These are phyloP conservation scores for Apotomis turbidana DNA, from an alignment of 2,888 invertebrate species.

Conservation along the genomic window DNA sequence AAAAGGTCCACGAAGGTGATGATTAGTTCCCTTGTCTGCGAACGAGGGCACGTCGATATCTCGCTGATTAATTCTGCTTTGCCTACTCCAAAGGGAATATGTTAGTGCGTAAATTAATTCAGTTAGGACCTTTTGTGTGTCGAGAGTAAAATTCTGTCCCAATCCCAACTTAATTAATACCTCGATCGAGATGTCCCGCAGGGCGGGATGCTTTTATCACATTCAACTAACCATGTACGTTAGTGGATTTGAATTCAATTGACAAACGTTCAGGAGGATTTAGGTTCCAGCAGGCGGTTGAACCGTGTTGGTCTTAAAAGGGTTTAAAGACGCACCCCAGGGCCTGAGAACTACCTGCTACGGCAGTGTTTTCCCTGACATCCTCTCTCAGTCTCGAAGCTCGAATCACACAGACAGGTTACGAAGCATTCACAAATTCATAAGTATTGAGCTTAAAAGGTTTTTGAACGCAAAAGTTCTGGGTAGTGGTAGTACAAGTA, in stretches of 20 bases:
- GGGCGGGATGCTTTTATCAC: background rate
- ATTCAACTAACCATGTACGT: constrained; percentile 2
- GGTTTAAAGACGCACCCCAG: no score
- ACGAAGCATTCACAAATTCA: no score
- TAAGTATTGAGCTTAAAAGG: no score
- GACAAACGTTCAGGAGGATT: background rate
- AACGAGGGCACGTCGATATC: constrained; percentile 10
- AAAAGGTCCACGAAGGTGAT: constrained; percentile 9
- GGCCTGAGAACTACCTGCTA: no score
- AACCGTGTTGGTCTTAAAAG: no score
- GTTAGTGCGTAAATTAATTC: background rate
- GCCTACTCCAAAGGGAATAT: background rate
- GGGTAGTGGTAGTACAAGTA: no score
- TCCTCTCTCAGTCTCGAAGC: no score
- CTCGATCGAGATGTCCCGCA: background rate
- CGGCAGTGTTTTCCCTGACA: no score
- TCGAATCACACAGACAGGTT: no score
- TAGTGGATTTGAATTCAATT: background rate
- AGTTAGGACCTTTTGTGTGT: constrained; percentile 4
- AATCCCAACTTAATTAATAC: constrained; percentile 11
- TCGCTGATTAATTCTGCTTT: constrained; percentile 7
- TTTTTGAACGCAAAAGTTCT: no score
- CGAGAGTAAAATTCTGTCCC: background rate
- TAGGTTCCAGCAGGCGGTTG: no score
- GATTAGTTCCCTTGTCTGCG: constrained; percentile 6